Percentiles rank a stretch among this genome's conserved stretches.
Evolutionary conservation across 2,888 invertebrate species (phyloP).

Genomic region (Acrobasis repandana): DNA sequence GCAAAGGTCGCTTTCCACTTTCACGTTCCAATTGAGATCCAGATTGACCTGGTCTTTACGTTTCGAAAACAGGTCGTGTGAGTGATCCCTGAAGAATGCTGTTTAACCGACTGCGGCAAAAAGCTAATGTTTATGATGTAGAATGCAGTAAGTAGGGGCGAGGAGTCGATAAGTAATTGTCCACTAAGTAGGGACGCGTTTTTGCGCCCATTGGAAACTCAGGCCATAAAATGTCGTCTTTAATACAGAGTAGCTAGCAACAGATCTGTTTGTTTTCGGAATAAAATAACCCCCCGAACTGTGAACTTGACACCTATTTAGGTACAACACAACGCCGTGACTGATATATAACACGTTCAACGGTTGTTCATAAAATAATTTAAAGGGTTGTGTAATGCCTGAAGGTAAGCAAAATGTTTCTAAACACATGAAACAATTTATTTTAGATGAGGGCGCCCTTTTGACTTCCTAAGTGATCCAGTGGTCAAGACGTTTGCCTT

Average conservation of each 20-base stretch:
- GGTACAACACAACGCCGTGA: no score
- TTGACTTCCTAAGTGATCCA: no score
- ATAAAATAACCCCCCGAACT: background rate
- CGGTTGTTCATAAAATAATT: no score
- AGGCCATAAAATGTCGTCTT: conserved; percentile 22
- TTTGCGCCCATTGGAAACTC: conserved; percentile 25
- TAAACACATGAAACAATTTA: no score
- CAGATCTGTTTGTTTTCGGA: background rate
- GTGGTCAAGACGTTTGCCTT: no score
- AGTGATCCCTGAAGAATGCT: conserved; percentile 7
- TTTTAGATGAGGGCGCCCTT: no score
- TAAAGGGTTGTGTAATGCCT: no score
- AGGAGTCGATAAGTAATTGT: conserved; percentile 31
- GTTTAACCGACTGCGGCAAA: conserved; percentile 11
- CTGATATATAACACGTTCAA: no score
- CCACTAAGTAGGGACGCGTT: conserved; percentile 28
- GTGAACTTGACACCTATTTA: no score
- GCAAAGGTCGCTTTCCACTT: no score
- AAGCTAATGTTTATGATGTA: conserved; percentile 25
- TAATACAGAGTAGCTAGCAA: conserved; percentile 9
- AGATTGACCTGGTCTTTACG: background rate
- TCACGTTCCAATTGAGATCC: no score
- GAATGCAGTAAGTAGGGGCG: conserved; percentile 20
- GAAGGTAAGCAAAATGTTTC: no score
- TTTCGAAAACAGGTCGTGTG: conserved; percentile 2